phyloP scores from a whole-genome alignment of 2,113 vertebrate species.

The Benitochromis conjunctus region DNA sequence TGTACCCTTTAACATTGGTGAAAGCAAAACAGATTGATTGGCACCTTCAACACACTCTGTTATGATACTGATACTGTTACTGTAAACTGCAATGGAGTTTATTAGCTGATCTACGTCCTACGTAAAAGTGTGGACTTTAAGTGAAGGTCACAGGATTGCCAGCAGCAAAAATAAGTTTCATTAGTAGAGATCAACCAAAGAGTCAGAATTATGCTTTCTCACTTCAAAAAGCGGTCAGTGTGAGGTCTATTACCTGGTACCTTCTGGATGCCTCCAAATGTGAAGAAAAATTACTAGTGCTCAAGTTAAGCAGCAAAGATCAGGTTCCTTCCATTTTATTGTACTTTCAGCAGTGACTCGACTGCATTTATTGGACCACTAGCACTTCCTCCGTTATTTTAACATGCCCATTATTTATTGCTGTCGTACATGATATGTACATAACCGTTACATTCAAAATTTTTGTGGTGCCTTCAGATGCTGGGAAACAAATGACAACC shows the following conservation, averaged over 20 bases:
- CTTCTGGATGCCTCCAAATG: accelerated
- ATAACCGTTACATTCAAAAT: neutral
- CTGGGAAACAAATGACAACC: constrained; percentile 90
- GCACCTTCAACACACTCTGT: neutral
- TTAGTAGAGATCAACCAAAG: neutral
- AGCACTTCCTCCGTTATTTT: neutral
- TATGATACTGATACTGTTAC: neutral
- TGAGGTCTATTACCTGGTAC: neutral
- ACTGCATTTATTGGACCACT: accelerated
- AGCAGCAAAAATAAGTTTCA: neutral
- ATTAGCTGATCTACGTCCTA: neutral
- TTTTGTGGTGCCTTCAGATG: constrained; percentile 68
- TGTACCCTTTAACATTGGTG: accelerated
- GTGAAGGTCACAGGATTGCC: neutral
- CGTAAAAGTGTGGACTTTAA: neutral
- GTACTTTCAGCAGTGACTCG: neutral
- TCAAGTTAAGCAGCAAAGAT: neutral
- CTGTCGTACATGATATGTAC: neutral
- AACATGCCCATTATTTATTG: neutral
- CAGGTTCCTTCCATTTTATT: neutral
- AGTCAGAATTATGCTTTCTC: neutral
- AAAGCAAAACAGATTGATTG: neutral
- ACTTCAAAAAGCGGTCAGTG: neutral
- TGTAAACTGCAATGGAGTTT: neutral
- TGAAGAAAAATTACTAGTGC: neutral